A percentile compares a stretch with the other conserved stretches of the same genome.
Conservation (phyloP, 1,140 invertebrate genomes). For the Drosophila nigromelanica region DNA sequence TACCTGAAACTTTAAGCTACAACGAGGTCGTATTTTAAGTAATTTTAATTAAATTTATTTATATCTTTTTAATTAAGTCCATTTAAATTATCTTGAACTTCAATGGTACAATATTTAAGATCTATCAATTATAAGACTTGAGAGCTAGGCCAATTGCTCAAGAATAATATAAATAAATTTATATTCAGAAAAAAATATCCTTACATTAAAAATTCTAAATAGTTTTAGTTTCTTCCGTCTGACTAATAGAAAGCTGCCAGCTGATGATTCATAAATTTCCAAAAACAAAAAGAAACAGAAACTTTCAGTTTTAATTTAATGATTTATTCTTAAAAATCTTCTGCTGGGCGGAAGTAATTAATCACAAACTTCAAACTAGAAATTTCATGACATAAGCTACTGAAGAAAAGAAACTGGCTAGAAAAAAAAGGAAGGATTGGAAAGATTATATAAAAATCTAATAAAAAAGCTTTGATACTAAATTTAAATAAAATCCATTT, state of each 20-base stretch:
- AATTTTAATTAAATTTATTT: too few species aligned
- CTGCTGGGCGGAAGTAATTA: conserved; percentile 25
- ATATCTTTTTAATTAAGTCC: too few species aligned
- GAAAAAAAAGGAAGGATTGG: background rate
- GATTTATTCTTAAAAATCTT: conserved; percentile 12
- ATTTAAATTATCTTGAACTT: too few species aligned
- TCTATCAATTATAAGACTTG: too few species aligned
- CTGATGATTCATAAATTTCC: conserved; percentile 21
- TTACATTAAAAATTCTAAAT: background rate
- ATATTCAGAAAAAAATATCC: too few species aligned
- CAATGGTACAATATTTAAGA: too few species aligned
- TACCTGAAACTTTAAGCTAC: background rate
- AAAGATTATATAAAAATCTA: background rate
- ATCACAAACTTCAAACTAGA: conserved; percentile 7
- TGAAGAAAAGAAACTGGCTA: background rate
- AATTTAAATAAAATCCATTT: background rate
- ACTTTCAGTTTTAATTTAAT: conserved; percentile 2
- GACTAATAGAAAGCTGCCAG: conserved; percentile 1
- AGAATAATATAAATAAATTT: too few species aligned
- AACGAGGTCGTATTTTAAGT: background rate
- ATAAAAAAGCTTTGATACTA: background rate
- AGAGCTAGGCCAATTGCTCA: too few species aligned
- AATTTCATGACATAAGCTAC: background rate
- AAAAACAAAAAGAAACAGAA: background rate
- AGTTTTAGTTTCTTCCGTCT: background rate